Evolutionary conservation across 2,113 vertebrate species (phyloP).

Genomic region (Hemichromis elongatus): DNA sequence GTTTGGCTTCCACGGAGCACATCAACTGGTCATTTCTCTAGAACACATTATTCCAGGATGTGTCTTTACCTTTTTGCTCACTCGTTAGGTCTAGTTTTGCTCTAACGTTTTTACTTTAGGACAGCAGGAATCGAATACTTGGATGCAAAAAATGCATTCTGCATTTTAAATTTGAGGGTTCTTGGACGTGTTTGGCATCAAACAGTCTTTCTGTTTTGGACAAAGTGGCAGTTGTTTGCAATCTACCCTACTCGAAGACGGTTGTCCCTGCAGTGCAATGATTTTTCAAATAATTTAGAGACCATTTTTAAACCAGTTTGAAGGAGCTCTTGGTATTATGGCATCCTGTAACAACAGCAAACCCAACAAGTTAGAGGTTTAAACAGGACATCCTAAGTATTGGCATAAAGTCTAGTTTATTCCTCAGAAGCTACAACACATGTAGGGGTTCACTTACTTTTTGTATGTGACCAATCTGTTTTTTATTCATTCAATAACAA

Average conservation of each 20-base stretch:
- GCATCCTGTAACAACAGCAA: background rate
- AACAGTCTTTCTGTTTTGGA: background rate
- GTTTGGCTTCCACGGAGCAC: background rate
- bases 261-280: background rate
- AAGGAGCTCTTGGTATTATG: background rate
- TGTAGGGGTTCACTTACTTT: fast-evolving
- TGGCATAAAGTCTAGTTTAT: background rate
- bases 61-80: background rate
- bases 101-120: background rate
- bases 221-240: background rate
- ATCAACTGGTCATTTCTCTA: background rate
- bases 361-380: background rate
- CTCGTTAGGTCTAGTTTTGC: background rate
- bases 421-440: background rate
- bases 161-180: background rate
- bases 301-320: background rate
- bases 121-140: background rate
- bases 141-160: background rate
- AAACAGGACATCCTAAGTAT: background rate
- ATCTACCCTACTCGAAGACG: background rate
- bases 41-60: background rate
- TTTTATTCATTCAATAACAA: fast-evolving
- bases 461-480: background rate
- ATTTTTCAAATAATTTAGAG: background rate
- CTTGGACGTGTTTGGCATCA: background rate